Evolutionary conservation across 1,140 invertebrate species (phyloP).

Genomic region (Octopus sinensis): DNA sequence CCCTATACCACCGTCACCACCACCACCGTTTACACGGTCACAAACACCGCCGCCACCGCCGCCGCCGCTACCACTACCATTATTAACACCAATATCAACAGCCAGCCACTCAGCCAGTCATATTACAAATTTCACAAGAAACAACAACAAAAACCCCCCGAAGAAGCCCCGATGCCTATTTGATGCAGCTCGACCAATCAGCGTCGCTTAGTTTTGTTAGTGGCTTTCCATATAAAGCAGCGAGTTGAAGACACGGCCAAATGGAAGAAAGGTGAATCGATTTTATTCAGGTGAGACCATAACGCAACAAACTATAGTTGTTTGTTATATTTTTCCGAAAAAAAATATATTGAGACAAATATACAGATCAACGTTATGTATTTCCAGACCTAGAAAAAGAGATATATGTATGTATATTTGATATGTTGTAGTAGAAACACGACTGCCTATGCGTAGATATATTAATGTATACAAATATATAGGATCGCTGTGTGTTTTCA

Average conservation of each 20-base stretch:
- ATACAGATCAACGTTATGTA: not conserved
- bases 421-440: not conserved
- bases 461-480: not conserved
- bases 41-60: no score
- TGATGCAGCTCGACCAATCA: not conserved
- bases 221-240: not conserved
- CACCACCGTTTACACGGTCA: no score
- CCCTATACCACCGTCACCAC: no score
- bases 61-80: no score
- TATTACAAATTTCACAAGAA: not conserved
- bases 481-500: not conserved
- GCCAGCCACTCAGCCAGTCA: not conserved
- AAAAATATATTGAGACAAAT: not conserved
- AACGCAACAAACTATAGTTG: not conserved
- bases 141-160: not conserved
- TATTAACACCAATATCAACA: no score
- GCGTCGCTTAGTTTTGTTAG: not conserved
- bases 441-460: not conserved
- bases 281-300: not conserved
- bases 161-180: not conserved
- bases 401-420: slow-evolving; percentile 2
- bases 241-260: not conserved
- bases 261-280: not conserved
- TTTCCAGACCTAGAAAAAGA: not conserved
- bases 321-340: not conserved